These are phyloP conservation scores for Sciaenops ocellatus DNA, from an alignment of 2,797 vertebrate species.

Conservation along the genomic window DNA sequence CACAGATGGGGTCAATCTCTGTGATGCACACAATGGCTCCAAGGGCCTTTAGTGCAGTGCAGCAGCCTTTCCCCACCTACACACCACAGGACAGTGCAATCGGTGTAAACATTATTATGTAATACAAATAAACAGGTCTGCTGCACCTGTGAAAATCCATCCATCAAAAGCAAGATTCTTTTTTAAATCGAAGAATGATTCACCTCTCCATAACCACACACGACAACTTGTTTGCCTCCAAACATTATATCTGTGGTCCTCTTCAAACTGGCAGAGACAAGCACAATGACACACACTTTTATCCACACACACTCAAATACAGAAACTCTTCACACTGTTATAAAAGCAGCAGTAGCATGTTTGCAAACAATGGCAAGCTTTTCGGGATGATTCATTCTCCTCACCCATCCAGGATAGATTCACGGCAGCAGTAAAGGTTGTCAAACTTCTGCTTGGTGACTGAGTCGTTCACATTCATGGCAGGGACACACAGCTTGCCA, in stretches of 20 bases:
- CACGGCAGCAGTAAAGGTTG: slow-evolving; percentile 98
- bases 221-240: slow-evolving; percentile 98
- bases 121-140: slow-evolving; percentile 20
- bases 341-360: neutral
- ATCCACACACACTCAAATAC: slow-evolving; percentile 16
- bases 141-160: slow-evolving; percentile 10
- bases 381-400: slow-evolving; percentile 51
- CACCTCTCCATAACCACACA: slow-evolving; percentile 99
- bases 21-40: slow-evolving; percentile 97
- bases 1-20: slow-evolving; percentile 99
- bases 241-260: slow-evolving; percentile 99
- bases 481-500: slow-evolving; percentile 96
- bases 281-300: slow-evolving; percentile 35
- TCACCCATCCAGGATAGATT: slow-evolving; percentile 99
- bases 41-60: slow-evolving; percentile 95
- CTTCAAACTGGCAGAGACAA: slow-evolving; percentile 90
- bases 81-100: slow-evolving; percentile 32
- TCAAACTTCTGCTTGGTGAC: slow-evolving; percentile 99
- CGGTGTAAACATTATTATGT: slow-evolving; percentile 7
- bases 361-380: neutral
- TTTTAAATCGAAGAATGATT: slow-evolving; percentile 68
- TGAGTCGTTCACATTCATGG: slow-evolving; percentile 99
- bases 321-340: slow-evolving; percentile 1
- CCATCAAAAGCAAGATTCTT: neutral
- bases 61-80: slow-evolving; percentile 98